Percentiles rank a stretch among this genome's conserved stretches.
Conservation (phyloP, 2,113 vertebrate genomes). For the Oncorhynchus masou region DNA sequence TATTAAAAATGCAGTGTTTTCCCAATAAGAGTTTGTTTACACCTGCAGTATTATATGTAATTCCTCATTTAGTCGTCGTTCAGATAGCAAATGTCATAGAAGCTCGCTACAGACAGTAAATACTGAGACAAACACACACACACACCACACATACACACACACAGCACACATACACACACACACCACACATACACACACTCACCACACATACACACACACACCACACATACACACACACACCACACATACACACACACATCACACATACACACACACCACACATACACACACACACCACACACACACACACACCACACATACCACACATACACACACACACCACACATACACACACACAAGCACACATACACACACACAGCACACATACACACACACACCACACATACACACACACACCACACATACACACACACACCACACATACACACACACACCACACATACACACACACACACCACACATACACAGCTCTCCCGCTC, state of each 20-base stretch:
- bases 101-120: conserved; percentile 1
- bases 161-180: neutral
- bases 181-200: no score
- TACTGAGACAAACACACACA: neutral
- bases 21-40: conserved; percentile 3
- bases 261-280: neutral
- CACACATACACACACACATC: no score
- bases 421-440: no score
- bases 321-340: neutral
- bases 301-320: neutral
- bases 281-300: no score
- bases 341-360: no score
- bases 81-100: conserved; percentile 1
- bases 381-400: no score
- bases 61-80: conserved; percentile 10
- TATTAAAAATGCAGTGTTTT: conserved; percentile 26
- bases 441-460: neutral
- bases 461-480: no score
- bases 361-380: neutral
- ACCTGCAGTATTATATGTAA: conserved; percentile 11
- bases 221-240: no score
- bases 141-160: no score
- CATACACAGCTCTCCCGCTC: neutral
- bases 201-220: no score
- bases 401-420: no score